Conservation (phyloP, 92 coral and sea anemone genomes). For the Epizoanthus ramosus region DNA sequence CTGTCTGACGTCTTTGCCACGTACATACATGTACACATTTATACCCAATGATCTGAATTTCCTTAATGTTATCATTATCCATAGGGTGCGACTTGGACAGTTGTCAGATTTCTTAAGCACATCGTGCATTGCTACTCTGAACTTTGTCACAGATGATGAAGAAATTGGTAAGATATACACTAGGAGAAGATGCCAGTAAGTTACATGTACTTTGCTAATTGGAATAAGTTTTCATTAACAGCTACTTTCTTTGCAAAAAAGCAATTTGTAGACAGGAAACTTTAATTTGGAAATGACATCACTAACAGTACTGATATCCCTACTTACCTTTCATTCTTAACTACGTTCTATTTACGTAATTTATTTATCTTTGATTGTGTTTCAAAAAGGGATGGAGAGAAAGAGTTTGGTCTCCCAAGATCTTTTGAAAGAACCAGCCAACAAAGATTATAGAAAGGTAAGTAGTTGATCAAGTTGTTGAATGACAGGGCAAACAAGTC, state of each 20-base stretch:
- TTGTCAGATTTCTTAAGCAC: constrained; percentile 89
- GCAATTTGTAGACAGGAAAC: too few relatives aligned
- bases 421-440: constrained; percentile 29
- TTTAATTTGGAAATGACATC: too few relatives aligned
- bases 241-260: too few relatives aligned
- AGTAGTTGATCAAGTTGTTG: too few relatives aligned
- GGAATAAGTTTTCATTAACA: background rate
- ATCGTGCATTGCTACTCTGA: constrained; percentile 86
- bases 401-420: constrained; percentile 10
- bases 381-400: constrained; percentile 26
- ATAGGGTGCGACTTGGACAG: constrained; percentile 89
- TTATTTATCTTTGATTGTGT: too few relatives aligned
- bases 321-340: too few relatives aligned
- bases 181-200: constrained; percentile 14
- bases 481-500: background rate
- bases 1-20: too few relatives aligned
- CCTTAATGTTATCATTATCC: background rate
- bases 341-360: too few relatives aligned
- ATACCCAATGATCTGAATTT: background rate
- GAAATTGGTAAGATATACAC: constrained; percentile 52
- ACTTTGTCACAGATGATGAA: constrained; percentile 79
- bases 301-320: too few relatives aligned
- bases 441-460: constrained; percentile 28
- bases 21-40: background rate
- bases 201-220: background rate